These are phyloP conservation scores for Eristalis arbustorum DNA, from an alignment of 2,888 invertebrate species.

Conservation along the genomic window DNA sequence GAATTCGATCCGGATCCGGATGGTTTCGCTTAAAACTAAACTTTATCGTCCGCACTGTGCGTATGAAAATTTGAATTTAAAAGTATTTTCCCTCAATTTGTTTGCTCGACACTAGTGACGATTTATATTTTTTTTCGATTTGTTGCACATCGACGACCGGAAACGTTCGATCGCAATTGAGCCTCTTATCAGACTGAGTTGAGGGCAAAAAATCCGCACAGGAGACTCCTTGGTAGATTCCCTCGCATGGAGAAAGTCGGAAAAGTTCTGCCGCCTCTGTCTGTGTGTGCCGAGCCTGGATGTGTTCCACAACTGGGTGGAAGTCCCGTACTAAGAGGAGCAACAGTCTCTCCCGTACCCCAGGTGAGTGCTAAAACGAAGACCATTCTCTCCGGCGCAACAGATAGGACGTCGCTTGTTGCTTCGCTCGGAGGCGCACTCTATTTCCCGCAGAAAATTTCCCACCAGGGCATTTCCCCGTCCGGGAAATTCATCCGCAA, in stretches of 20 bases:
- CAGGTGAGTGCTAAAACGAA: constrained; percentile 36
- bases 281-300: constrained; percentile 54
- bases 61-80: neutral
- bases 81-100: neutral
- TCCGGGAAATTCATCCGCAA: constrained; percentile 37
- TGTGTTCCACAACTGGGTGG: constrained; percentile 62
- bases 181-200: constrained; percentile 70
- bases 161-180: constrained; percentile 71
- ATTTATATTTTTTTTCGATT: constrained; percentile 8
- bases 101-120: constrained; percentile 14
- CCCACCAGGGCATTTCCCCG: neutral
- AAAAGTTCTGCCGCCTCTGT: neutral
- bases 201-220: constrained; percentile 50
- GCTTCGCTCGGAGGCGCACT: constrained; percentile 23
- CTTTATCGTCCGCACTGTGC: neutral
- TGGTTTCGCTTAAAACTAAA: neutral
- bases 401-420: constrained; percentile 61
- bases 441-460: too few relatives aligned
- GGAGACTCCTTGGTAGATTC: constrained; percentile 37
- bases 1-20: neutral
- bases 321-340: constrained; percentile 46
- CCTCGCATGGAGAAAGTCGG: constrained; percentile 47
- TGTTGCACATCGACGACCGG: constrained; percentile 59
- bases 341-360: constrained; percentile 31
- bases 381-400: constrained; percentile 25